These are phyloP conservation scores for Spea bombifrons DNA, from an alignment of 2,113 vertebrate genomes.

Conservation along the genomic window DNA sequence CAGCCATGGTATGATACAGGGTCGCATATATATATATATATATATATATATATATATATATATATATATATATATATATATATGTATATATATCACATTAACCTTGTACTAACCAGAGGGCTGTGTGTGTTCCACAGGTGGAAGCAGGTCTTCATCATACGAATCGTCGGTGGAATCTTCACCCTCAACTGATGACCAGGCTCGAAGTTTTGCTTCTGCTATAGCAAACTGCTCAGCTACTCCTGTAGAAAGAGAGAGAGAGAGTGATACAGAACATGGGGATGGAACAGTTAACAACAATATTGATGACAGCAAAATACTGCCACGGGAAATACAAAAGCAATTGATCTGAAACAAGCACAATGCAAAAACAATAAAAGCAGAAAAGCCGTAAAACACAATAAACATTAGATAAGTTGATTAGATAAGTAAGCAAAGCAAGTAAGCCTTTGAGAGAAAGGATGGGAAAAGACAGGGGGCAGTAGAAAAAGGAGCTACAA, in stretches of 20 bases:
- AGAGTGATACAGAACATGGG: constrained; percentile 22
- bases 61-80: too few species aligned
- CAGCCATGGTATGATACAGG: too few species aligned
- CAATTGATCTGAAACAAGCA: too few species aligned
- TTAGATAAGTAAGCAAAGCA: neutral
- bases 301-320: too few species aligned
- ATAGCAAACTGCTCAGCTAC: constrained; percentile 96
- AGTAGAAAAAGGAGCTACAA: too few species aligned
- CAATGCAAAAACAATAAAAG: neutral
- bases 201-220: constrained; percentile 91
- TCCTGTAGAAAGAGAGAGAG: constrained; percentile 58
- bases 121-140: constrained; percentile 72
- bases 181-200: constrained; percentile 94
- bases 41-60: too few species aligned
- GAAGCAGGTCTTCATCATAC: constrained; percentile 86
- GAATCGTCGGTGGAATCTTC: constrained; percentile 94
- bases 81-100: neutral
- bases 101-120: constrained; percentile 68
- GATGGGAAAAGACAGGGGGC: neutral
- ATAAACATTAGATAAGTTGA: neutral
- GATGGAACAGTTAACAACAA: neutral
- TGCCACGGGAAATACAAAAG: too few species aligned
- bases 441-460: neutral
- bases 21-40: neutral
- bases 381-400: neutral